Percentiles rank a stretch among this genome's conserved stretches.
phyloP scores from a whole-genome alignment of 1,140 invertebrate genomes.

The Coenobita brevimanus region DNA sequence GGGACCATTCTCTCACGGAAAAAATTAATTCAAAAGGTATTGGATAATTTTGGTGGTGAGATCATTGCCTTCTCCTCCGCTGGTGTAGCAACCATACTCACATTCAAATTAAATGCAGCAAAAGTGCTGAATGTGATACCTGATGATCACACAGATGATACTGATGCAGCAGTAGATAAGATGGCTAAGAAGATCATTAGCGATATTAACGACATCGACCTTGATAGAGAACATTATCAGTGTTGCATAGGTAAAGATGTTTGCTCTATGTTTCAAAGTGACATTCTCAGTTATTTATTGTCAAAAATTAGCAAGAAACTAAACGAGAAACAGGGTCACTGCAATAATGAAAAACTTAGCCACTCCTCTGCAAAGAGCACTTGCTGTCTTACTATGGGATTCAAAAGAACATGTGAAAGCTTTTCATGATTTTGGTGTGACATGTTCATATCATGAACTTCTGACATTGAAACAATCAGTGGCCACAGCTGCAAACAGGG shows the following conservation, averaged over 20 bases:
- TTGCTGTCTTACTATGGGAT: neutral
- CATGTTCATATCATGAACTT: neutral
- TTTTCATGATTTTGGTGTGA: constrained; percentile 2
- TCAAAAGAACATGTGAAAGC: neutral
- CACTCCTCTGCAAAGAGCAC: neutral
- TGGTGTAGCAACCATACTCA: constrained; percentile 18
- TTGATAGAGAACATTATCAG: neutral
- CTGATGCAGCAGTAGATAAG: neutral
- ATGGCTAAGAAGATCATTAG: neutral
- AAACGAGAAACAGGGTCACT: neutral
- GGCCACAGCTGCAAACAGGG: neutral
- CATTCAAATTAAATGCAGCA: constrained; percentile 23
- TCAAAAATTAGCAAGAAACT: neutral
- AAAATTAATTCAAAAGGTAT: neutral
- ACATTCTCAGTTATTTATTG: neutral
- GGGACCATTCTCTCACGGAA: neutral
- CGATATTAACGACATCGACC: neutral
- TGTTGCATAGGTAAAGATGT: neutral
- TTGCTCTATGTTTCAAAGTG: neutral
- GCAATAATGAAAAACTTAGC: neutral
- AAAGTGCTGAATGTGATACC: neutral
- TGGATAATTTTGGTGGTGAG: constrained; percentile 7
- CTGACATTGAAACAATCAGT: constrained; percentile 1
- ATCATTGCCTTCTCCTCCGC: constrained; percentile 19
- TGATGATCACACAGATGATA: constrained; percentile 15